A percentile compares a stretch with the other conserved stretches of the same genome.
Evolutionary conservation across 2,113 vertebrate genomes (phyloP).

Genomic region (Phylloscopus whistleri): DNA sequence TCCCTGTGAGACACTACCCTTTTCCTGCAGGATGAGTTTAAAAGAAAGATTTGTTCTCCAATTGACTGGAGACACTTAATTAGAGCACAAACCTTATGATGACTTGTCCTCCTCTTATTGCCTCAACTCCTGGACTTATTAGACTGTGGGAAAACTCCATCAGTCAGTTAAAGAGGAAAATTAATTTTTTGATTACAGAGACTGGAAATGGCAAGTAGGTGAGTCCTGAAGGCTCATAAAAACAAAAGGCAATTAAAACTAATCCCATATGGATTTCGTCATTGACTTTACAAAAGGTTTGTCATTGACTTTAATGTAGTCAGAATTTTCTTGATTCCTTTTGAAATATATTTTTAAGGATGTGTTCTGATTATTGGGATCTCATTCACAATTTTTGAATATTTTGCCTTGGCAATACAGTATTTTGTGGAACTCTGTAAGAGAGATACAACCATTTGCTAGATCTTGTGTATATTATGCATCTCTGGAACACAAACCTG

Average conservation of each 20-base stretch:
- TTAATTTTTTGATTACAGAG: constrained; percentile 17
- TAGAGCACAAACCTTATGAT: neutral
- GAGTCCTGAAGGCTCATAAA: constrained; percentile 43
- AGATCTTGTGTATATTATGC: neutral
- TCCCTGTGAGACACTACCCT: neutral
- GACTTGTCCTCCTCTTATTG: neutral
- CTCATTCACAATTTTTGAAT: neutral
- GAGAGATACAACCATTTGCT: neutral
- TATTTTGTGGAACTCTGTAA: neutral
- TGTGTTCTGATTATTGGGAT: neutral
- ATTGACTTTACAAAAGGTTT: neutral
- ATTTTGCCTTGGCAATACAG: neutral
- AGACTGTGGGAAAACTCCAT: neutral
- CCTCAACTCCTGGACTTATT: neutral
- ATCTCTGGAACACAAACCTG: neutral
- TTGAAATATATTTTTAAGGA: neutral
- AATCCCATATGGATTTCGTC: neutral
- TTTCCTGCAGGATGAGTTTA: neutral
- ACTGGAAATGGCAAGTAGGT: constrained; percentile 6
- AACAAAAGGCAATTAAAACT: constrained; percentile 39
- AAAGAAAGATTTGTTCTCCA: neutral
- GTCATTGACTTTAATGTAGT: neutral
- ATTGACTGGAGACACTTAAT: neutral
- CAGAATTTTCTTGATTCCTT: neutral
- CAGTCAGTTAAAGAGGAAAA: neutral